Percentiles rank a stretch among this genome's conserved stretches.
Conservation (phyloP, 2,888 invertebrate species). For the Cheilosia pagana region DNA sequence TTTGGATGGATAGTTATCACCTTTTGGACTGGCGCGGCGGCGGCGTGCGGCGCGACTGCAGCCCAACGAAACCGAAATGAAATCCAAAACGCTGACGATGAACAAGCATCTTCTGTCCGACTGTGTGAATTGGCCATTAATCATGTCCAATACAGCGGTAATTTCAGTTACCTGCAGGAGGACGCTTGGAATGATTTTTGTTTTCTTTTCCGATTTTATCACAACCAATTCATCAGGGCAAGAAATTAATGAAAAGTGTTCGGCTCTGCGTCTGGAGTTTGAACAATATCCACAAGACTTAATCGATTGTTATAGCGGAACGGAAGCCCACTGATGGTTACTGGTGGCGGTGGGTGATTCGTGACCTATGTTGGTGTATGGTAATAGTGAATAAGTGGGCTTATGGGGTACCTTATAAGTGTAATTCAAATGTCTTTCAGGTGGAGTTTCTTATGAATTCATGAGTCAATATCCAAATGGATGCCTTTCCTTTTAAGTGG, state of each 20-base stretch:
- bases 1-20: constrained; percentile 67
- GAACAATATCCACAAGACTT: constrained; percentile 50
- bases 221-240: constrained; percentile 67
- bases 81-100: constrained; percentile 71
- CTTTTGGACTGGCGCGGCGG: constrained; percentile 42
- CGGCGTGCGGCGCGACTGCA: no score
- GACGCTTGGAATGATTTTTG: constrained; percentile 36
- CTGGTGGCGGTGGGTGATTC: constrained; percentile 22
- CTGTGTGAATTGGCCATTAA: constrained; percentile 73
- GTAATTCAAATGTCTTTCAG: no score
- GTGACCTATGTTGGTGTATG: constrained; percentile 44
- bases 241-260: constrained; percentile 64
- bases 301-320: constrained; percentile 61
- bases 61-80: constrained; percentile 66
- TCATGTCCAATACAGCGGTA: constrained; percentile 57
- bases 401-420: no score
- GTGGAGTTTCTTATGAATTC: no score
- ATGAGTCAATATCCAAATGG: no score
- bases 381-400: constrained; percentile 13
- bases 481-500: no score
- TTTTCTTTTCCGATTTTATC: constrained; percentile 55
- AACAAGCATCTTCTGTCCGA: constrained; percentile 73
- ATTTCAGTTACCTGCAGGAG: constrained; percentile 34
- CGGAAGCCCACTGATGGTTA: constrained; percentile 42
- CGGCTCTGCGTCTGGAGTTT: constrained; percentile 32